phyloP scores from a whole-genome alignment of 2,888 invertebrate genomes.

The Polyploca ridens region DNA sequence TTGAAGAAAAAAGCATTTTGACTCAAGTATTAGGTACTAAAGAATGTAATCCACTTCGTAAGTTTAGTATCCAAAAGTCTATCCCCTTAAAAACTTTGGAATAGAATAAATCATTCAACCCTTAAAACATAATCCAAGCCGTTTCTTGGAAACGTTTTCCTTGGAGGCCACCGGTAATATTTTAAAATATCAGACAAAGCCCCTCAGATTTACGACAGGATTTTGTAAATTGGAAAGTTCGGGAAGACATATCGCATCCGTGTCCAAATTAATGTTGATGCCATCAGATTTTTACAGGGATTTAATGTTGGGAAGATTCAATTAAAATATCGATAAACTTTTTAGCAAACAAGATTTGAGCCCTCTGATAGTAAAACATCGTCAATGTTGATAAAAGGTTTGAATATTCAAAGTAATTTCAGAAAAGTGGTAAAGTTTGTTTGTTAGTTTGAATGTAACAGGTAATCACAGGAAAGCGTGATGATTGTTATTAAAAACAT shows the following conservation, averaged over 20 bases:
- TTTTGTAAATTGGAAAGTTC: constrained; percentile 76
- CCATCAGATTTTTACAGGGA: constrained; percentile 26
- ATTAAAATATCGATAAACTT: background rate
- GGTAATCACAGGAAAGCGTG: no score
- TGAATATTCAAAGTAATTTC: no score
- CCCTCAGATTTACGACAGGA: constrained; percentile 68
- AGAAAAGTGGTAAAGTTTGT: no score
- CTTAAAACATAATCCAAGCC: constrained; percentile 54
- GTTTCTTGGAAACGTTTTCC: constrained; percentile 42
- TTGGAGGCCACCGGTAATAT: constrained; percentile 55
- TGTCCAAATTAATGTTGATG: constrained; percentile 50
- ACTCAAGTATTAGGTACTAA: background rate
- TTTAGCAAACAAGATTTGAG: no score
- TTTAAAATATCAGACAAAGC: constrained; percentile 72
- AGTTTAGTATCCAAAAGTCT: background rate
- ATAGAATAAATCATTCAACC: constrained; percentile 62
- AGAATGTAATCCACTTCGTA: background rate
- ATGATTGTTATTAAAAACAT: no score
- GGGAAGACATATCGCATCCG: constrained; percentile 63
- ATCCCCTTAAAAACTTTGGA: constrained; percentile 28
- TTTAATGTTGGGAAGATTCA: constrained; percentile 1
- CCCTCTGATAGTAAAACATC: no score
- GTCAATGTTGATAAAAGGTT: no score
- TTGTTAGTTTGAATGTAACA: no score
- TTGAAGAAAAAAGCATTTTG: background rate